Conservation (phyloP, 2,797 vertebrate genomes). For the Sparidentex hasta region DNA sequence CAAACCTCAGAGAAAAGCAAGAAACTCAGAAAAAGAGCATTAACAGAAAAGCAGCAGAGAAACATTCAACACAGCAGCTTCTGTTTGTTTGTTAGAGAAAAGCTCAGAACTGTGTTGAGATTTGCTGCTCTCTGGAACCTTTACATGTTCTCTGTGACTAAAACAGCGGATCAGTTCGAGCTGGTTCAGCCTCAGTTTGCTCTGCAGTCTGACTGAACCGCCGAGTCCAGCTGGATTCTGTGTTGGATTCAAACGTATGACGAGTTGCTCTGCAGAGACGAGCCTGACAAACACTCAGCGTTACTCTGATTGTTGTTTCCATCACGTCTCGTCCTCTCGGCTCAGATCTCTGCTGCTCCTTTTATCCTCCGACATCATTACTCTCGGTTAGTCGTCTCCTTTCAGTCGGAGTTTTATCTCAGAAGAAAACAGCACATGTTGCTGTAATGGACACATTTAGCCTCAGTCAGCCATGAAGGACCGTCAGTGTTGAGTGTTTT, state of each 20-base stretch:
- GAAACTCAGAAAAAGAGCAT: background rate
- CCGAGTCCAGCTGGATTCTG: conserved; percentile 21
- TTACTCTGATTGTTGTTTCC: background rate
- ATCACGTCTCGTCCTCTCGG: background rate
- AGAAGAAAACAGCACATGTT: background rate
- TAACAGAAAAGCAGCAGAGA: background rate
- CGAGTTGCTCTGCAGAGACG: background rate
- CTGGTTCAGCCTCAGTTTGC: conserved; percentile 33
- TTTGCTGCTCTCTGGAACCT: too few relatives aligned
- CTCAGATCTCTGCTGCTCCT: conserved; percentile 14
- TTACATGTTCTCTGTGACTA: background rate
- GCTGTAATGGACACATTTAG: background rate
- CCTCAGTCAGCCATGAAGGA: background rate
- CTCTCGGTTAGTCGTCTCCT: conserved; percentile 21
- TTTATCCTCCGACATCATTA: conserved; percentile 22
- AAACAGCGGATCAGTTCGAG: conserved; percentile 11
- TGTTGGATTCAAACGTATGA: background rate
- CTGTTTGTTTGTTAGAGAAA: too few relatives aligned
- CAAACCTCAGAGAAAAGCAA: background rate
- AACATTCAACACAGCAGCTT: background rate
- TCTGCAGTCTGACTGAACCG: conserved; percentile 31
- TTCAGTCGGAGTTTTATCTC: conserved; percentile 20
- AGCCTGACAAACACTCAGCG: background rate
- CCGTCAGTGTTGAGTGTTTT: background rate
- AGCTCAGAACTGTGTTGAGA: background rate